Conservation (phyloP, 2,888 invertebrate genomes). For the Hermaeophaga mercurialis region DNA sequence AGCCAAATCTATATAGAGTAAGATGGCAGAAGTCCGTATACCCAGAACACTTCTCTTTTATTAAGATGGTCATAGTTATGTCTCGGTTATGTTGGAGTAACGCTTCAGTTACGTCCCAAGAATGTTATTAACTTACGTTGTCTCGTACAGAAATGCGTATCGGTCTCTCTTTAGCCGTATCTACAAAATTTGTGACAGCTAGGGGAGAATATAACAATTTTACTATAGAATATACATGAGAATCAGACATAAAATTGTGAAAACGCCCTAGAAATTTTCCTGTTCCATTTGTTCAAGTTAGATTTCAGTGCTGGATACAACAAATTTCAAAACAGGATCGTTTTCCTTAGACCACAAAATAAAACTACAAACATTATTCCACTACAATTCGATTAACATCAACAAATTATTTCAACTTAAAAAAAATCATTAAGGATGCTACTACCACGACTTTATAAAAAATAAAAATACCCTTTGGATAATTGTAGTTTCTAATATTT, state of each 20-base stretch:
- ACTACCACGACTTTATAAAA: too few species aligned
- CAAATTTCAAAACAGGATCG: too few species aligned
- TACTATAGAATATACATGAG: constrained; percentile 7
- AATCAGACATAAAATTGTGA: constrained; percentile 5
- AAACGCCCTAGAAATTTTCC: background rate
- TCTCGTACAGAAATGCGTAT: constrained; percentile 10
- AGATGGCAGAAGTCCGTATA: constrained; percentile 3
- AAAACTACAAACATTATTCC: too few species aligned
- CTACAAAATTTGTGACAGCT: constrained; percentile 3
- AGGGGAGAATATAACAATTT: constrained; percentile 11
- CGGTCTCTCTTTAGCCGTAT: constrained; percentile 5
- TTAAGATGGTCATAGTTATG: constrained; percentile 20
- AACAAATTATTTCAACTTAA: too few species aligned
- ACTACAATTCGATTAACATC: too few species aligned
- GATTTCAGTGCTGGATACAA: background rate
- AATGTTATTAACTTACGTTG: constrained; percentile 22
- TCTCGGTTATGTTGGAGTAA: constrained; percentile 12
- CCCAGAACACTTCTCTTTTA: constrained; percentile 20
- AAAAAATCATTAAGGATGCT: too few species aligned
- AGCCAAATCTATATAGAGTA: constrained; percentile 26
- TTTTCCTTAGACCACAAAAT: too few species aligned
- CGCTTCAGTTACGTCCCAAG: constrained; percentile 14
- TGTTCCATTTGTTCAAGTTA: background rate
- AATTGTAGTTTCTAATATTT: too few species aligned
- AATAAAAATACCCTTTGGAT: too few species aligned